Conservation (phyloP, 2,797 vertebrate genomes). For the Aselliscus stoliczkanus region DNA sequence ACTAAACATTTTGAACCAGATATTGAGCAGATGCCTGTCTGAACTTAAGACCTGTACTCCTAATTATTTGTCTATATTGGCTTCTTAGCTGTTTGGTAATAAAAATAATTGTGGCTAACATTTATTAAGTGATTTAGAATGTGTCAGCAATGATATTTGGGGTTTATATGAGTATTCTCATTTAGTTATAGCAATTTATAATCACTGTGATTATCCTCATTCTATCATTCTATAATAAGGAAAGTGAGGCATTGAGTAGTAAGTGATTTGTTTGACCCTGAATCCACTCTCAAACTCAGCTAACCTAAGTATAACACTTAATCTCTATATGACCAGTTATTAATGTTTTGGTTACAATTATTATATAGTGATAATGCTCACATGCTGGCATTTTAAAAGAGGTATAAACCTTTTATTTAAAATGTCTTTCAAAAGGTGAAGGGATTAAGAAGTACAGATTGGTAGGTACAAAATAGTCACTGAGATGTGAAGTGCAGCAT, state of each 20-base stretch:
- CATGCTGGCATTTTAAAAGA: background rate
- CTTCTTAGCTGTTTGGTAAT: background rate
- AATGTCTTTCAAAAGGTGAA: background rate
- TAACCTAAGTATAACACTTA: background rate
- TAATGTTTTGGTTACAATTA: background rate
- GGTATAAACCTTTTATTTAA: background rate
- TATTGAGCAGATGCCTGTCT: background rate
- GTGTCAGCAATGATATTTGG: background rate
- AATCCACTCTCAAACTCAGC: background rate
- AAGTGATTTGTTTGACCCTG: background rate
- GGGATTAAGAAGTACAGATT: no score
- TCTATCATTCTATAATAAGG: background rate
- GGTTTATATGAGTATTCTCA: background rate
- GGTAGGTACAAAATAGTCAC: no score
- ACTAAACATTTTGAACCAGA: background rate
- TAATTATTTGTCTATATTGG: background rate
- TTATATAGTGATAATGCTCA: background rate
- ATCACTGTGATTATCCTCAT: background rate
- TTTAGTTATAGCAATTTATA: background rate
- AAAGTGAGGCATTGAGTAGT: background rate
- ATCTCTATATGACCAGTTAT: background rate
- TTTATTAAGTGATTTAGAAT: constrained; percentile 7
- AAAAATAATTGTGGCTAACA: background rate
- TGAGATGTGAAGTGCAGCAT: no score
- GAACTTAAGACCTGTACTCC: background rate